phyloP scores from a whole-genome alignment of 30 jellyfish, hydroid and myxozoan species.

The Euphysa ruthae region DNA sequence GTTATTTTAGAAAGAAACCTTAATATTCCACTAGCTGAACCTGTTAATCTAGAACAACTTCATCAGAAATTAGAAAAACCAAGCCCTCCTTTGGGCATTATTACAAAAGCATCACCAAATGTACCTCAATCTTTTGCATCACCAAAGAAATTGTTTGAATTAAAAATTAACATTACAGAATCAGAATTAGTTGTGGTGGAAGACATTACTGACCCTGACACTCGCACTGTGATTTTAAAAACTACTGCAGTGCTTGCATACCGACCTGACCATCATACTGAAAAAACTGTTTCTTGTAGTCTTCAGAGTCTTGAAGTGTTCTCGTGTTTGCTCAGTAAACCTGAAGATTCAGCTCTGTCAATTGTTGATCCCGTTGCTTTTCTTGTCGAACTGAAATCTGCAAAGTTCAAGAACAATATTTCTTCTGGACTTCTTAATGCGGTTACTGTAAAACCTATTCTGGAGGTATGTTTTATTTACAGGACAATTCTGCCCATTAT shows the following conservation, averaged over 20 bases:
- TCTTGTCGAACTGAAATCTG: slow-evolving; percentile 81
- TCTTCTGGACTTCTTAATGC: no score
- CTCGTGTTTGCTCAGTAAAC: slow-evolving; percentile 69
- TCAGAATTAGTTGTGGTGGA: slow-evolving; percentile 88
- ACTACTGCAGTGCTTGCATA: slow-evolving; percentile 95
- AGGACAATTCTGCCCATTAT: no score
- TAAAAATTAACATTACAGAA: slow-evolving; percentile 84
- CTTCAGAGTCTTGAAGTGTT: slow-evolving; percentile 90
- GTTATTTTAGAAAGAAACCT: no score
- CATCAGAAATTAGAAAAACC: no score
- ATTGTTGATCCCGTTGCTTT: slow-evolving; percentile 93
- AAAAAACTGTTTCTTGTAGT: slow-evolving; percentile 86
- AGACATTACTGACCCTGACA: slow-evolving; percentile 53
- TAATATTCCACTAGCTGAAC: no score
- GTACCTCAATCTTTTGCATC: not conserved
- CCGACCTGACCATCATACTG: slow-evolving; percentile 84
- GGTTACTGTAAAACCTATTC: no score
- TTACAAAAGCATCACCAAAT: no score
- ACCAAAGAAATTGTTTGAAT: slow-evolving; percentile 50
- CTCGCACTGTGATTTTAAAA: slow-evolving; percentile 79
- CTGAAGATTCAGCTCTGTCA: slow-evolving; percentile 93
- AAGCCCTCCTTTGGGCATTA: no score
- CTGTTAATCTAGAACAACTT: no score
- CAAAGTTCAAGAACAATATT: not conserved
- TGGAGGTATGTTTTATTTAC: no score